A percentile compares a stretch with the other conserved stretches of the same genome.
These are phyloP conservation scores for Cichlasoma orientale DNA, from an alignment of 2,797 vertebrate species.

Conservation along the genomic window DNA sequence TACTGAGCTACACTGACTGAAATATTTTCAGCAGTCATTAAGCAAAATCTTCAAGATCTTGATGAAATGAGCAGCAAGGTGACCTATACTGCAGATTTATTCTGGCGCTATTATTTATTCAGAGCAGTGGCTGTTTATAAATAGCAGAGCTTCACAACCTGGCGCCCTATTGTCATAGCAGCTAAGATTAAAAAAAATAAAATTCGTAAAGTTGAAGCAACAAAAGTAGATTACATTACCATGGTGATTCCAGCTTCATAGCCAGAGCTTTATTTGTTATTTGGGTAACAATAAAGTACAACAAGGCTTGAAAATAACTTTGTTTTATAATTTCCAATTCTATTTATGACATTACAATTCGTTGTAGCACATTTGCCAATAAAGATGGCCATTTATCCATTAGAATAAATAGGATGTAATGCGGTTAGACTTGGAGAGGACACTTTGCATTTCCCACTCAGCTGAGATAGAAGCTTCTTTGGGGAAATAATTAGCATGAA, in stretches of 20 bases:
- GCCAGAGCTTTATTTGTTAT: slow-evolving; percentile 3
- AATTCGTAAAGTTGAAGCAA: slow-evolving; percentile 7
- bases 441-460: slow-evolving; percentile 18
- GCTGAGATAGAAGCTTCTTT: slow-evolving; percentile 20
- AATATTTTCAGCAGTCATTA: slow-evolving; percentile 25
- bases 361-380: background rate
- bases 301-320: slow-evolving; percentile 1
- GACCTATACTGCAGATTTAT: slow-evolving; percentile 34
- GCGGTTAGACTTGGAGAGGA: background rate
- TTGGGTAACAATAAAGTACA: background rate
- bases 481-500: slow-evolving; percentile 52
- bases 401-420: slow-evolving; percentile 16
- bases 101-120: slow-evolving; percentile 40
- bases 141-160: slow-evolving; percentile 37
- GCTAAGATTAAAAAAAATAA: slow-evolving; percentile 25
- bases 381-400: slow-evolving; percentile 10
- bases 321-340: background rate
- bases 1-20: slow-evolving; percentile 13
- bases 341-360: background rate
- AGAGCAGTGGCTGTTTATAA: slow-evolving; percentile 37
- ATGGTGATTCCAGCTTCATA: slow-evolving; percentile 6
- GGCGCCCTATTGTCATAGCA: slow-evolving; percentile 27
- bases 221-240: background rate
- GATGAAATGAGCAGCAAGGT: slow-evolving; percentile 37
- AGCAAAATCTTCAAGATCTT: slow-evolving; percentile 40